Conservation (phyloP, 2,888 invertebrate genomes). For the Lycocerus yunnanus region DNA sequence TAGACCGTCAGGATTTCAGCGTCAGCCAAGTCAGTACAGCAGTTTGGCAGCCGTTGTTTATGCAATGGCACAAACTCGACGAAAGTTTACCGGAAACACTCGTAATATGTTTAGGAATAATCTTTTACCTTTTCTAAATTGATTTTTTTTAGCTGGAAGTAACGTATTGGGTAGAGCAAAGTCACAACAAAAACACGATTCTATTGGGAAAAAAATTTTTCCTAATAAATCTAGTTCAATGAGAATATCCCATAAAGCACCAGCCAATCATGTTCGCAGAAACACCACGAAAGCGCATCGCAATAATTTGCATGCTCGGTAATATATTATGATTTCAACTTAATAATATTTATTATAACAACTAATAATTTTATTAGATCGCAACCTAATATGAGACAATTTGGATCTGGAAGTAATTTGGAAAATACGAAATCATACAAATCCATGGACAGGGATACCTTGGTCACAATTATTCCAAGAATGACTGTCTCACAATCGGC, state of each 20-base stretch:
- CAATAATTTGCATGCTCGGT: conserved; percentile 52
- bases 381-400: conserved; percentile 54
- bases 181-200: conserved; percentile 49
- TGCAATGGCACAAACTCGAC: conserved; percentile 83
- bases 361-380: conserved; percentile 42
- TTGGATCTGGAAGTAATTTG: conserved; percentile 50
- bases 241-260: conserved; percentile 59
- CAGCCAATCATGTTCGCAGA: conserved; percentile 59
- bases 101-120: conserved; percentile 38
- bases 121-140: not conserved
- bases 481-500: conserved; percentile 54
- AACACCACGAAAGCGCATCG: conserved; percentile 60
- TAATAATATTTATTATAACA: not conserved
- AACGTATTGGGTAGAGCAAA: conserved; percentile 49
- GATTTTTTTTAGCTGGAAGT: conserved; percentile 44
- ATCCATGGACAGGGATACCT: conserved; percentile 49
- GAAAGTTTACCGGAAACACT: conserved; percentile 65
- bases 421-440: conserved; percentile 50
- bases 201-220: conserved; percentile 42
- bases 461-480: conserved; percentile 43
- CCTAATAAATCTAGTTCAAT: conserved; percentile 61
- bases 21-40: conserved; percentile 74
- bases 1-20: conserved; percentile 62
- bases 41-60: conserved; percentile 87
- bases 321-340: not conserved